These are phyloP conservation scores for Romanogobio albipinnatus DNA, from an alignment of 2,113 vertebrate species.

Conservation along the genomic window DNA sequence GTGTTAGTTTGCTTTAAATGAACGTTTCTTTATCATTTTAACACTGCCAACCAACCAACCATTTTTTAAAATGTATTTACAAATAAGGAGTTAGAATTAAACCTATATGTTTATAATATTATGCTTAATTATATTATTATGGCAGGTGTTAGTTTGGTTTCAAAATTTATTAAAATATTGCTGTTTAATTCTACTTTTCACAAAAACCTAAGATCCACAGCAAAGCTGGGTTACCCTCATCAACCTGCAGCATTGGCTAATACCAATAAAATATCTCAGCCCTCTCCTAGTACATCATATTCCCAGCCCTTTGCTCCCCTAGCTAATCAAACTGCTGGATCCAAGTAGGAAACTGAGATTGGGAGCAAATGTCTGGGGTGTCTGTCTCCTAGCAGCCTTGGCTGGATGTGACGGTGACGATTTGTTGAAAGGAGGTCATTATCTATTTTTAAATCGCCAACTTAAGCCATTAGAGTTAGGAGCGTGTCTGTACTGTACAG, in stretches of 20 bases:
- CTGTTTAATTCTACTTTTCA: background rate
- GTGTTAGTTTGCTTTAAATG: background rate
- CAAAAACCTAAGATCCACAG: background rate
- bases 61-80: no score
- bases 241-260: background rate
- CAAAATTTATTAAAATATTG: no score
- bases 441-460: constrained; percentile 56
- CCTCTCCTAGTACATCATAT: background rate
- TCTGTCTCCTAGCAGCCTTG: constrained; percentile 51
- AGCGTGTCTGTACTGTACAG: constrained; percentile 37
- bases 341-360: constrained; percentile 32
- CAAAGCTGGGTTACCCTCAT: background rate
- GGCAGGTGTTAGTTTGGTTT: background rate
- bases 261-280: background rate
- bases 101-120: no score
- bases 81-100: no score
- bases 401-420: constrained; percentile 40
- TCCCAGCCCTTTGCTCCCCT: constrained; percentile 18
- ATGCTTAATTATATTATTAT: background rate
- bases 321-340: constrained; percentile 13
- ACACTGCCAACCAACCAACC: background rate
- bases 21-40: background rate
- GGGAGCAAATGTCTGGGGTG: constrained; percentile 51
- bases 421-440: constrained; percentile 54
- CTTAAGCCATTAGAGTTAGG: constrained; percentile 40